A percentile compares a stretch with the other conserved stretches of the same genome.
phyloP scores from a whole-genome alignment of 2,113 vertebrate species.

The Gambusia affinis region DNA sequence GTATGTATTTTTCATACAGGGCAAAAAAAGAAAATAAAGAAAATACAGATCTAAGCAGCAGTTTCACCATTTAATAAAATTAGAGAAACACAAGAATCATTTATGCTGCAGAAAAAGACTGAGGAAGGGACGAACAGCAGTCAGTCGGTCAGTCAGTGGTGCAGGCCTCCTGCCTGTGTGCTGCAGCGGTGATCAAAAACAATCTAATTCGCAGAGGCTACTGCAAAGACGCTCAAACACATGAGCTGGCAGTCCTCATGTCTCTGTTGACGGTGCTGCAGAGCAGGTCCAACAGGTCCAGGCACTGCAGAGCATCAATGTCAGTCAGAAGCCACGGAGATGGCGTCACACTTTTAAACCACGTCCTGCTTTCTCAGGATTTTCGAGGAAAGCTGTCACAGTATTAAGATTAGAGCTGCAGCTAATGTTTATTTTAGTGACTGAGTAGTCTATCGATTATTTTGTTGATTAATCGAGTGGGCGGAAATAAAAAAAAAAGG shows the following conservation, averaged over 20 bases:
- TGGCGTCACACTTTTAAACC: neutral
- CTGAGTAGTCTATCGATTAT: too few relatives aligned
- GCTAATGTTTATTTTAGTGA: too few relatives aligned
- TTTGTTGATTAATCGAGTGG: too few relatives aligned
- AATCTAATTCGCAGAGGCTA: slow-evolving; percentile 8
- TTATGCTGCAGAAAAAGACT: neutral
- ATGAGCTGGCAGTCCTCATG: slow-evolving; percentile 16
- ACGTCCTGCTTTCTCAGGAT: too few relatives aligned
- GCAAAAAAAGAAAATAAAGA: neutral
- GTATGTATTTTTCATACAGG: neutral
- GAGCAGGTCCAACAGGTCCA: slow-evolving; percentile 30
- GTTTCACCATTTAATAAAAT: neutral
- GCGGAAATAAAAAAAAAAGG: too few relatives aligned
- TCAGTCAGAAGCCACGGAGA: slow-evolving; percentile 16
- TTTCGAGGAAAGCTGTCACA: neutral
- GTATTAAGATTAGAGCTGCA: neutral
- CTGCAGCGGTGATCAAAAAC: slow-evolving; percentile 15
- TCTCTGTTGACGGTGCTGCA: slow-evolving; percentile 27
- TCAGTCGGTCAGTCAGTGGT: slow-evolving; percentile 7
- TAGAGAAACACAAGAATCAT: neutral
- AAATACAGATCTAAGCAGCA: neutral
- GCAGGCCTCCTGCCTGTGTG: slow-evolving; percentile 8
- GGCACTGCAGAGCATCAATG: slow-evolving; percentile 40
- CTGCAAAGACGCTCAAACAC: slow-evolving; percentile 26
- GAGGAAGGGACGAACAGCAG: neutral